phyloP scores from a whole-genome alignment of 2,888 invertebrate genomes.

The Eupsilia transversa region DNA sequence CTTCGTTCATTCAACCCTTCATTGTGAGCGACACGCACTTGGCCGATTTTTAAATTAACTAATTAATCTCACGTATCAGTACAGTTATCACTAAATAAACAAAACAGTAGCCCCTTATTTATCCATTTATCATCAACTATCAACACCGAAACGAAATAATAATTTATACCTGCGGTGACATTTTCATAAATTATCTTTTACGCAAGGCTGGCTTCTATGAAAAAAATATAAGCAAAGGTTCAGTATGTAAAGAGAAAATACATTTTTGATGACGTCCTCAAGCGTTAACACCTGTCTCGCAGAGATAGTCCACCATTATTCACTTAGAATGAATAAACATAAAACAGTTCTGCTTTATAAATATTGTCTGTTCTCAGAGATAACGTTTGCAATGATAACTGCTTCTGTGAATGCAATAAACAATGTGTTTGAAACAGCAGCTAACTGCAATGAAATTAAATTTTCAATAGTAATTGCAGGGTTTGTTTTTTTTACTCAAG shows the following conservation, averaged over 20 bases:
- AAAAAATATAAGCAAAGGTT: slow-evolving; percentile 36
- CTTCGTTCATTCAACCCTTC: no score
- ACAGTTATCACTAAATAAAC: slow-evolving; percentile 31
- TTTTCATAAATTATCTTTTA: slow-evolving; percentile 35
- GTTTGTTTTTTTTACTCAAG: background rate
- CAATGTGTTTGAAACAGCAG: slow-evolving; percentile 5
- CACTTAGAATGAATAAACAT: slow-evolving; percentile 34
- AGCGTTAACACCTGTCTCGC: slow-evolving; percentile 55
- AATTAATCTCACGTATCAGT: slow-evolving; percentile 22
- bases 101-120: slow-evolving; percentile 20
- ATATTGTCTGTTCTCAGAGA: slow-evolving; percentile 36
- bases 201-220: slow-evolving; percentile 27
- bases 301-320: slow-evolving; percentile 37
- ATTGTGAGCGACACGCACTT: no score
- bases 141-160: slow-evolving; percentile 7
- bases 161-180: slow-evolving; percentile 19
- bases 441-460: background rate
- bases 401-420: slow-evolving; percentile 4
- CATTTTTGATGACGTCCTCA: slow-evolving; percentile 50
- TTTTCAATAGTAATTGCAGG: background rate
- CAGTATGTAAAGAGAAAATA: slow-evolving; percentile 40
- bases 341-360: slow-evolving; percentile 13
- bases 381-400: slow-evolving; percentile 21
- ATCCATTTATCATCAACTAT: slow-evolving; percentile 25
- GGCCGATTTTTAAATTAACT: slow-evolving; percentile 15